phyloP scores from a whole-genome alignment of 2,797 vertebrate species.

The Psittacula echo region DNA sequence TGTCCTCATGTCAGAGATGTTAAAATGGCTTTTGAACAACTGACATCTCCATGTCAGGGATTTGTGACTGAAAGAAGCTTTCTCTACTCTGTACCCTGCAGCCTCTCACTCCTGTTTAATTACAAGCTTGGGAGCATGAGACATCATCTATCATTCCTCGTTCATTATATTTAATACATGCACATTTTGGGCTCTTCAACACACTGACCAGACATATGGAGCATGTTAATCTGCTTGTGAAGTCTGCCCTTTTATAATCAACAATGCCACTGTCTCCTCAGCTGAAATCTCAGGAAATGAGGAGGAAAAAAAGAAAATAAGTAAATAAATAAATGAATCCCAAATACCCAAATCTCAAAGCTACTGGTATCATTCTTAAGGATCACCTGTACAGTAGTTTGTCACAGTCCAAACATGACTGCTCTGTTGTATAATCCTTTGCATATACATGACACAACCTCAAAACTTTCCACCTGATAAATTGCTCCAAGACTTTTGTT shows the following conservation, averaged over 20 bases:
- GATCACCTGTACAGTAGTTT: neutral
- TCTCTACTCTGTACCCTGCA: neutral
- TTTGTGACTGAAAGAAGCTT: constrained; percentile 29
- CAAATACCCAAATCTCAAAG: neutral
- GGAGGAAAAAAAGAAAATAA: neutral
- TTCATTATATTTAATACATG: constrained; percentile 36
- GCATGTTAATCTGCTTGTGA: constrained; percentile 11
- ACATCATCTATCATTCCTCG: constrained; percentile 24
- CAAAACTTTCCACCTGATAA: neutral
- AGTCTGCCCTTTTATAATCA: neutral
- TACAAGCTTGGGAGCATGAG: constrained; percentile 1
- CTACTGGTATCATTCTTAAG: neutral
- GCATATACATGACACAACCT: neutral
- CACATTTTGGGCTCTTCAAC: constrained; percentile 3
- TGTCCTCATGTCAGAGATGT: constrained; percentile 25
- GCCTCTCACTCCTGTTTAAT: constrained; percentile 10
- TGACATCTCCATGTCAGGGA: neutral
- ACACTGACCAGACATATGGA: constrained; percentile 38
- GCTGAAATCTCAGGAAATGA: neutral
- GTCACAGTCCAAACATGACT: neutral
- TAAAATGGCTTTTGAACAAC: constrained; percentile 44
- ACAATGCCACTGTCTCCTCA: neutral
- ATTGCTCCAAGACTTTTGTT: neutral
- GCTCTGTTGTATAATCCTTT: neutral
- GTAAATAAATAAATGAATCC: accelerated